Conservation (phyloP, 2,797 vertebrate genomes). For the Neosalanx taihuensis region DNA sequence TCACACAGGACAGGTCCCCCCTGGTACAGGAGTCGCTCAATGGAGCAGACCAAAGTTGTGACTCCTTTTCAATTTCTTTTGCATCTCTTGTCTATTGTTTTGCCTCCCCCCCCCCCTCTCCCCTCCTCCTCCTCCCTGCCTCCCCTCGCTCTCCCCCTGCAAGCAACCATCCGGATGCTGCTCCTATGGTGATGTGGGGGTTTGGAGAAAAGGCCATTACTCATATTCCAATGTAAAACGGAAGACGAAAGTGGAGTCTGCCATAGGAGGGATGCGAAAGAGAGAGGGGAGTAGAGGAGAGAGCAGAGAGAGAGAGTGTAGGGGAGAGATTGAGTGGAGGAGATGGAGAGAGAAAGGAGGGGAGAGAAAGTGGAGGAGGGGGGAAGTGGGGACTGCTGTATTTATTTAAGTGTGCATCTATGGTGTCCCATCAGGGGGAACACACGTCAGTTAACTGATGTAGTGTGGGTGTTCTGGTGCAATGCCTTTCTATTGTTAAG, state of each 20-base stretch:
- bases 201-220: constrained; percentile 25
- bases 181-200: constrained; percentile 11
- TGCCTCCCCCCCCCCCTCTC: too few relatives aligned
- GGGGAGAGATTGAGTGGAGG: too few relatives aligned
- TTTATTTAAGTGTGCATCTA: background rate
- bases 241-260: background rate
- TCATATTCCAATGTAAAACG: constrained; percentile 6
- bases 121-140: background rate
- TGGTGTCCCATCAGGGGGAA: too few relatives aligned
- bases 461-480: too few relatives aligned
- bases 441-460: too few relatives aligned
- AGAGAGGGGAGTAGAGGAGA: constrained; percentile 3
- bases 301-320: background rate
- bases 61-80: background rate
- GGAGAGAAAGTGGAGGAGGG: too few relatives aligned
- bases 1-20: constrained; percentile 16
- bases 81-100: background rate
- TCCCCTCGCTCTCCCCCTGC: background rate
- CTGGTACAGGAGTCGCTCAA: constrained; percentile 4
- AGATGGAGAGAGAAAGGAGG: background rate
- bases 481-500: too few relatives aligned
- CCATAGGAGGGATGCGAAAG: background rate
- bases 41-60: constrained; percentile 14
- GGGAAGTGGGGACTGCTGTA: too few relatives aligned
- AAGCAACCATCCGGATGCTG: constrained; percentile 4